Base-by-base conservation (phyloP, 2,888 invertebrate genomes). In the Zygaena filipendulae region DNA sequence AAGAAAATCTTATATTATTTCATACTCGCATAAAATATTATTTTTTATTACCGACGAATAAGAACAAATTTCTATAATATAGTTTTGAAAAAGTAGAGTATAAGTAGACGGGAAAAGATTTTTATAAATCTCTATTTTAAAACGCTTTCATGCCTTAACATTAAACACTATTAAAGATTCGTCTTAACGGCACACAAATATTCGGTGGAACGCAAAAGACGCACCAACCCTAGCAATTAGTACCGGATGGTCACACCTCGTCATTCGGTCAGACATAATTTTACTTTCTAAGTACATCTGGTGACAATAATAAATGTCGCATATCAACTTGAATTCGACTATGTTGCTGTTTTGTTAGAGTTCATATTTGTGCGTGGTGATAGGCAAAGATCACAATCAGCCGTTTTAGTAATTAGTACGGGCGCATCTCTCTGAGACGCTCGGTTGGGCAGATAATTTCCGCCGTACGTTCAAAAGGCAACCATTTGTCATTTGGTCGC, bases 401-500 rank as follows among this genome's bases (percentile, higher is more conserved):
- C 71, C 62, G 62, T 53, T 62, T 70, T 70, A 74, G 72, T 74
- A 77, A 77, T 79, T 79, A 77, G 74, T 69, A 58, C 59, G 57
- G 62, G 55, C 63, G 67, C 67, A 59, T 58, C 64, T 63, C 60
- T 60, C 60, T 55, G 66, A 58, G 66, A 66, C 71, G 75, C 62
- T 72, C 59, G 63, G 74, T 66, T 71, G 71, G 71, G 66, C 68
- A 70, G 71, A 77, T 75, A 75, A 77, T 77, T 79, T 79, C 77
- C 77, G 77, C 69, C 62, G 67, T 58, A 57, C 63, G 64, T 66
- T 77, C 77, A 74, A 77, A 79, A 72, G 75, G 57, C 61, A 53
- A 52, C 68, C 74, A 79, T 79, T 79, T 77, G 77, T 79, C 77
- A 79, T 70, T 74, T 59, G 59, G 59, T 60, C 62, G 72, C 72